These are phyloP conservation scores for Aethes cnicana DNA, from an alignment of 2,888 invertebrate genomes.

Conservation along the genomic window DNA sequence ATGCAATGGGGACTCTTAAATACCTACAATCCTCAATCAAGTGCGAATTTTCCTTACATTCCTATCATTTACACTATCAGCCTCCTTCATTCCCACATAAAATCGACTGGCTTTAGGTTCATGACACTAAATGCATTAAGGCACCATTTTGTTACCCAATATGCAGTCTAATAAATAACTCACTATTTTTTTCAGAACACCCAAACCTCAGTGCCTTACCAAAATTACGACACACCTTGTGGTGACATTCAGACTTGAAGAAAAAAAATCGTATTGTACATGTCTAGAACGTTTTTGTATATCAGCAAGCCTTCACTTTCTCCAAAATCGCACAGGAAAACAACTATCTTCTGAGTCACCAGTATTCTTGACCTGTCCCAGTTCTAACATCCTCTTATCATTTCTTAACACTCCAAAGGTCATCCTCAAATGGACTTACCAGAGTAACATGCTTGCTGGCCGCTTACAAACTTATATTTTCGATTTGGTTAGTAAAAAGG, in stretches of 20 bases:
- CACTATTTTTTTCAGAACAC: no score
- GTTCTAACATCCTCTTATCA: background rate
- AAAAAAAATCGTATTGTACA: conserved; percentile 21
- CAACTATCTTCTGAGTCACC: conserved; percentile 15
- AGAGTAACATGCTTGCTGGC: conserved; percentile 1
- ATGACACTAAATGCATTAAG: no score
- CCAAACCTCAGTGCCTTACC: background rate
- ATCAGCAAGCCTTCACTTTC: conserved; percentile 26
- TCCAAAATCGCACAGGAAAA: conserved; percentile 23
- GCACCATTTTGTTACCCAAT: no score
- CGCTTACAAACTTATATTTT: conserved; percentile 4
- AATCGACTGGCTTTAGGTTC: no score
- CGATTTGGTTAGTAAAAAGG: background rate
- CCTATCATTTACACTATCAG: no score
- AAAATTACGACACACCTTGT: conserved; percentile 9
- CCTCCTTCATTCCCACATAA: no score
- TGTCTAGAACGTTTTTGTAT: conserved; percentile 12
- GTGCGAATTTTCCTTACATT: no score
- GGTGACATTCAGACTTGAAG: conserved; percentile 11
- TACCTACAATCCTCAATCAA: no score
- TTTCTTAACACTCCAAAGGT: background rate
- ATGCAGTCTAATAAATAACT: no score
- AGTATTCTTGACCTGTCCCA: conserved; percentile 3
- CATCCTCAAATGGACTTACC: conserved; percentile 5
- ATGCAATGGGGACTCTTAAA: no score